Percentiles rank a stretch among this genome's conserved stretches.
These are phyloP conservation scores for Herminia tarsipennalis DNA, from an alignment of 2,888 invertebrate species.

Conservation along the genomic window DNA sequence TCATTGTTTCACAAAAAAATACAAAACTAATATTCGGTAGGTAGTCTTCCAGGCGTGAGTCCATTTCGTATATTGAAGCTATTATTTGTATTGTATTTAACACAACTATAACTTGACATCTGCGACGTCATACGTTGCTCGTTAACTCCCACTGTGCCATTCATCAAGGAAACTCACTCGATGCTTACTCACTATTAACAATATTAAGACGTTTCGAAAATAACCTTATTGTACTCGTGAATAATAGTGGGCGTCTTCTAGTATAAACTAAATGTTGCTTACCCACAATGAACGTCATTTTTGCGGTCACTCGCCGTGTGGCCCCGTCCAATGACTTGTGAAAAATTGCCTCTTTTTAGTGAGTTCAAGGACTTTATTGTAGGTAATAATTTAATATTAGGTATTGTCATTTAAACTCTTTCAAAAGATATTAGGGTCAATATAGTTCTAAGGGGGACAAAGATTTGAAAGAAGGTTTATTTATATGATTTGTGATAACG, in stretches of 20 bases:
- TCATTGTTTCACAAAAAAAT: too few relatives aligned
- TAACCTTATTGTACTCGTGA: constrained; percentile 60
- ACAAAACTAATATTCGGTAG: too few relatives aligned
- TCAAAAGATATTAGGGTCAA: constrained; percentile 6
- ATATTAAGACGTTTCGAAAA: constrained; percentile 67
- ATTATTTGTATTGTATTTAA: too few relatives aligned
- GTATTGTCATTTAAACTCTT: too few relatives aligned
- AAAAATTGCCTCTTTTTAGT: constrained; percentile 46
- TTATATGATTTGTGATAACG: too few relatives aligned
- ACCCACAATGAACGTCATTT: constrained; percentile 49
- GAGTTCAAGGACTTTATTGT: constrained; percentile 39
- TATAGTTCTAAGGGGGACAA: too few relatives aligned
- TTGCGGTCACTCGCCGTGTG: constrained; percentile 55
- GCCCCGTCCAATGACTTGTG: constrained; percentile 53
- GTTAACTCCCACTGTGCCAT: constrained; percentile 60
- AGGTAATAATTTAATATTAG: neutral
- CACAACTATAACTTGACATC: constrained; percentile 49
- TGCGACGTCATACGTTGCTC: constrained; percentile 56
- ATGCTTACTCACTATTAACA: constrained; percentile 63
- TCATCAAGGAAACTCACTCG: constrained; percentile 54
- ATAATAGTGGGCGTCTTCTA: constrained; percentile 65
- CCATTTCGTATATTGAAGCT: neutral
- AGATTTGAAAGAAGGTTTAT: too few relatives aligned
- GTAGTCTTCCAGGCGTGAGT: too few relatives aligned
- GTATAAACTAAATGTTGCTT: constrained; percentile 54